Evolutionary conservation across 1,140 invertebrate genomes (phyloP).

Genomic region (Brachystomella parvula): DNA sequence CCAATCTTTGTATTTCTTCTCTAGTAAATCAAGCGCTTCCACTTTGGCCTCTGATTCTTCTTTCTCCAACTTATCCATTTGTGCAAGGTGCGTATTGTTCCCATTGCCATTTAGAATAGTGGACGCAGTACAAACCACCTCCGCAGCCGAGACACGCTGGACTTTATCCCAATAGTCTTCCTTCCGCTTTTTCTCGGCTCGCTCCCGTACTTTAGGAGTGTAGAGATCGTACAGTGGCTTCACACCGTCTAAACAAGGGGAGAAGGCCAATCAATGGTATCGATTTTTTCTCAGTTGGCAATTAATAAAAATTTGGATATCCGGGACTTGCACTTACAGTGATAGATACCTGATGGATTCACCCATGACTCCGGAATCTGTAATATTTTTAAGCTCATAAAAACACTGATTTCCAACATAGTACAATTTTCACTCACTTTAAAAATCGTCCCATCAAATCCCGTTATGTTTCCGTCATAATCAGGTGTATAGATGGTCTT

Average conservation of each 20-base stretch:
- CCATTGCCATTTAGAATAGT: slow-evolving; percentile 1
- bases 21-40: slow-evolving; percentile 55
- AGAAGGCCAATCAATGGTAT: neutral
- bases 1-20: slow-evolving; percentile 80
- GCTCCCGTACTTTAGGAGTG: slow-evolving; percentile 69
- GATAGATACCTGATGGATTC: slow-evolving; percentile 73
- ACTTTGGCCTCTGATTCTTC: slow-evolving; percentile 82
- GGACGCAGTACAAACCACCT: neutral
- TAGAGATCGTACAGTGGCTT: slow-evolving; percentile 82
- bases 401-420: neutral
- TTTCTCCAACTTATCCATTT: slow-evolving; percentile 65
- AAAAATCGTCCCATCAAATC: slow-evolving; percentile 76
- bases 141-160: slow-evolving; percentile 52
- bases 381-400: slow-evolving; percentile 15
- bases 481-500: slow-evolving; percentile 64
- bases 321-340: slow-evolving; percentile 42
- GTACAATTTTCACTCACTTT: slow-evolving; percentile 57
- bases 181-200: slow-evolving; percentile 72
- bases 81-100: slow-evolving; percentile 6
- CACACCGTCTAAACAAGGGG: slow-evolving; percentile 55
- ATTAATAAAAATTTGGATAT: slow-evolving; percentile 1
- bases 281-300: slow-evolving; percentile 36
- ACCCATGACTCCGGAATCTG: slow-evolving; percentile 75
- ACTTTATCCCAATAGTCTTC: slow-evolving; percentile 75
- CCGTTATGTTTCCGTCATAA: slow-evolving; percentile 67